These are phyloP conservation scores for Oophaga pumilio DNA, from an alignment of 2,113 vertebrate genomes.

Conservation along the genomic window DNA sequence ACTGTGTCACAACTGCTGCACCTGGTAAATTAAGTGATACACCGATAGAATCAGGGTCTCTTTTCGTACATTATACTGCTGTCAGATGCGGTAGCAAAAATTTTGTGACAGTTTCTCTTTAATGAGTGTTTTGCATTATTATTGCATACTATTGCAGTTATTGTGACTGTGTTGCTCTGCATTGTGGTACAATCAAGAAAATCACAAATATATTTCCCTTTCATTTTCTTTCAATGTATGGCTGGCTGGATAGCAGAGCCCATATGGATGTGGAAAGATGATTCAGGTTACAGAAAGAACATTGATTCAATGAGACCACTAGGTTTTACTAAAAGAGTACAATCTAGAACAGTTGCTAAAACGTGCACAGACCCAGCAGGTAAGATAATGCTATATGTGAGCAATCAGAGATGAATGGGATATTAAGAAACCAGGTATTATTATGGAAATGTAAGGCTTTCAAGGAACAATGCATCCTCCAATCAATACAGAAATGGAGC, in stretches of 20 bases:
- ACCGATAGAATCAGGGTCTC: too few relatives aligned
- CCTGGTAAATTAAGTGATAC: too few relatives aligned
- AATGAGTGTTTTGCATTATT: not conserved
- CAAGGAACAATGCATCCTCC: conserved; percentile 13
- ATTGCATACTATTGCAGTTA: not conserved
- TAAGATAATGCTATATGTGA: conserved; percentile 33
- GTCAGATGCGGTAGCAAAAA: too few relatives aligned
- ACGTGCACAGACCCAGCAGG: conserved; percentile 11
- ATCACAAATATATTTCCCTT: not conserved
- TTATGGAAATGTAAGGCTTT: conserved; percentile 30
- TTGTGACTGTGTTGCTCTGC: not conserved
- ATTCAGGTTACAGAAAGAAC: conserved; percentile 11
- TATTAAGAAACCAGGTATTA: conserved; percentile 22
- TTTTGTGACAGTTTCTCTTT: too few relatives aligned
- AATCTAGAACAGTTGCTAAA: conserved; percentile 1
- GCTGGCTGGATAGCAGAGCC: not conserved
- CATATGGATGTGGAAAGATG: not conserved
- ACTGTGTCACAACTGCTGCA: too few relatives aligned
- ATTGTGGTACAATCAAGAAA: not conserved
- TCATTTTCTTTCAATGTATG: not conserved
- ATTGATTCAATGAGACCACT: conserved; percentile 30
- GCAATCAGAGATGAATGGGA: conserved; percentile 43
- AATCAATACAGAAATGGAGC: conserved; percentile 4
- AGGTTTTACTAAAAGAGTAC: not conserved
- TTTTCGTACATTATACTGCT: too few relatives aligned